phyloP scores from a whole-genome alignment of 2,888 invertebrate species.

The Epinotia demarniana region DNA sequence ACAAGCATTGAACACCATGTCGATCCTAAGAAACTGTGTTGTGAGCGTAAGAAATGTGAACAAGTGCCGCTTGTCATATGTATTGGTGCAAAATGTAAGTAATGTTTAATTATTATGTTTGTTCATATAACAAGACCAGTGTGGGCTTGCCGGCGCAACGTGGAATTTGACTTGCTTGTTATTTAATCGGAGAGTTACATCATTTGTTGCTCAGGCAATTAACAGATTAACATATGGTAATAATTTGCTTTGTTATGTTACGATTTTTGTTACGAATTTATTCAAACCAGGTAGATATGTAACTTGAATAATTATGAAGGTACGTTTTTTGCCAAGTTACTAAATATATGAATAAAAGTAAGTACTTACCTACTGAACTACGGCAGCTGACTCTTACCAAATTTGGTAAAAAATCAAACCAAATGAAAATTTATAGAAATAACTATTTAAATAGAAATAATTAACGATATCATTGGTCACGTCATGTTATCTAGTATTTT shows the following conservation, averaged over 20 bases:
- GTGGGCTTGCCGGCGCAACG: background rate
- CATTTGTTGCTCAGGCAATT: background rate
- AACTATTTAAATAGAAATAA: too few species aligned
- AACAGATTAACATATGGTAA: background rate
- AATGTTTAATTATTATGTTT: background rate
- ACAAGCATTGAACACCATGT: constrained; percentile 58
- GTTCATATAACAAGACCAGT: background rate
- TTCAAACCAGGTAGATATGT: too few species aligned
- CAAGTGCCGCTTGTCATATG: constrained; percentile 61
- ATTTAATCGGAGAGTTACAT: constrained; percentile 1
- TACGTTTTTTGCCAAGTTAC: too few species aligned
- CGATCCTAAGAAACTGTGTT: constrained; percentile 69
- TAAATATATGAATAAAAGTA: too few species aligned
- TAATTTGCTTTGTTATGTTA: background rate
- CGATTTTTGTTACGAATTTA: background rate
- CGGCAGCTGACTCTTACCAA: too few species aligned
- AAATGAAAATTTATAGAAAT: too few species aligned
- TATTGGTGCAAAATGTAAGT: constrained; percentile 69
- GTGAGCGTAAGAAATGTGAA: constrained; percentile 64
- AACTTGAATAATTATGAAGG: too few species aligned
- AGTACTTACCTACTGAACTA: too few species aligned
- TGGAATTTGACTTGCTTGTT: background rate
- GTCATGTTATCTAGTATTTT: too few species aligned
- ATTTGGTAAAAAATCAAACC: too few species aligned
- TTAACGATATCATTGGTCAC: too few species aligned